Evolutionary conservation across 1,140 invertebrate genomes (phyloP).

Genomic region (Lutraria rhynchaena): DNA sequence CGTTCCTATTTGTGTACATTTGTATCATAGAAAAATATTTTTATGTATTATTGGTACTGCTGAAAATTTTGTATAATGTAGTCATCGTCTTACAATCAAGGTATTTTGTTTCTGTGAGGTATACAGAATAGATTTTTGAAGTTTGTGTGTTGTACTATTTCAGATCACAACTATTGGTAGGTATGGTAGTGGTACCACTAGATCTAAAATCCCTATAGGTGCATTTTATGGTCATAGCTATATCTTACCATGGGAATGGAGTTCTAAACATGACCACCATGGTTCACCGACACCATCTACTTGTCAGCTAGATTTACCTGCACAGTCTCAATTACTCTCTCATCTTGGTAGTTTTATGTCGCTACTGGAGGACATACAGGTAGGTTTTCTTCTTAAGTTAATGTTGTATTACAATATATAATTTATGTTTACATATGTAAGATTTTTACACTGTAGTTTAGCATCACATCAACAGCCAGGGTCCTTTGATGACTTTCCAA

Average conservation of each 20-base stretch:
- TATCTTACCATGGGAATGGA: slow-evolving; percentile 87
- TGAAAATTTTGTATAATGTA: too few relatives aligned
- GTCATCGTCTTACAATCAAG: too few relatives aligned
- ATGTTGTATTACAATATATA: too few relatives aligned
- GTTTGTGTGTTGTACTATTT: too few relatives aligned
- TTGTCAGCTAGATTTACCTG: slow-evolving; percentile 84
- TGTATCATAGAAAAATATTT: too few relatives aligned
- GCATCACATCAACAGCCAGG: too few relatives aligned
- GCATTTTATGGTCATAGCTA: slow-evolving; percentile 95
- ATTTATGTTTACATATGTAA: too few relatives aligned
- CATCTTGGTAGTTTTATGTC: slow-evolving; percentile 81
- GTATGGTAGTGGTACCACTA: slow-evolving; percentile 94
- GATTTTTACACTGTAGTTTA: too few relatives aligned
- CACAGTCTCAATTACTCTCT: slow-evolving; percentile 73
- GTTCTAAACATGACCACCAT: slow-evolving; percentile 58
- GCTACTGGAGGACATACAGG: slow-evolving; percentile 88
- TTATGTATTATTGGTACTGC: too few relatives aligned
- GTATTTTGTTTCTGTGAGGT: too few relatives aligned
- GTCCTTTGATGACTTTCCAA: too few relatives aligned
- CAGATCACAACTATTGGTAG: slow-evolving; percentile 88
- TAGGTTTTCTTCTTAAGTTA: slow-evolving; percentile 1
- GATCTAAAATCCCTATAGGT: slow-evolving; percentile 94
- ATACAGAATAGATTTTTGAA: neutral
- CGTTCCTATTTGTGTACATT: too few relatives aligned
- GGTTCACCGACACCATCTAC: slow-evolving; percentile 8